Evolutionary conservation across 2,888 invertebrate species (phyloP).

Genomic region (Cerastis leucographa): DNA sequence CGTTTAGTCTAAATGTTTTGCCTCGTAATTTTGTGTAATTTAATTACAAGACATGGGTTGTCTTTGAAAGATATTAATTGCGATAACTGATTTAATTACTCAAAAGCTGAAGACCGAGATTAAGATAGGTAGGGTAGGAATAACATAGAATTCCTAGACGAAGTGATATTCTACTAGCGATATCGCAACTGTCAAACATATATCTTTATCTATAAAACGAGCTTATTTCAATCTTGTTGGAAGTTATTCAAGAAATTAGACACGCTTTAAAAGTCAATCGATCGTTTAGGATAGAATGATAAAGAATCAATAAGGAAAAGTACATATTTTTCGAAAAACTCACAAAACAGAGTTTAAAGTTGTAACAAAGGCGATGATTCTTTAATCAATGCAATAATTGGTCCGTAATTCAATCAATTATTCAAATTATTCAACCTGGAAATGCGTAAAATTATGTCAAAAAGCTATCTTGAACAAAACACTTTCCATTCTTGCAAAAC

Average conservation of each 20-base stretch:
- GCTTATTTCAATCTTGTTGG: background rate
- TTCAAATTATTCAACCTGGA: background rate
- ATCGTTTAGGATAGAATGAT: background rate
- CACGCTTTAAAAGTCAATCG: background rate
- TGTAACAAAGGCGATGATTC: background rate
- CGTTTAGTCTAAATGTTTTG: slow-evolving; percentile 34
- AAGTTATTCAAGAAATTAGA: background rate
- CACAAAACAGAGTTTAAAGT: background rate
- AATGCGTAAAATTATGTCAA: background rate
- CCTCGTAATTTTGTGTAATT: slow-evolving; percentile 48
- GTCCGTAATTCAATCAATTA: background rate
- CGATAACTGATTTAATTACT: slow-evolving; percentile 29
- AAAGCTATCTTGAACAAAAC: background rate
- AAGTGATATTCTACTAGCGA: background rate
- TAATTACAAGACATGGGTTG: slow-evolving; percentile 46
- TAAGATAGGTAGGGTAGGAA: background rate
- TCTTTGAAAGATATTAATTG: slow-evolving; percentile 41
- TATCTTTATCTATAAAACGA: background rate
- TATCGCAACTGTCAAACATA: background rate
- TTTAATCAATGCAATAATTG: background rate
- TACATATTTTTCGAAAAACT: background rate
- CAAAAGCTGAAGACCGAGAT: background rate
- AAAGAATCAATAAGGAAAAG: background rate
- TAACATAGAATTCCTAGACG: background rate
- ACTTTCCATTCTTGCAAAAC: background rate